Evolutionary conservation across 2,888 invertebrate species (phyloP).

Genomic region (Tetragonula carbonaria): DNA sequence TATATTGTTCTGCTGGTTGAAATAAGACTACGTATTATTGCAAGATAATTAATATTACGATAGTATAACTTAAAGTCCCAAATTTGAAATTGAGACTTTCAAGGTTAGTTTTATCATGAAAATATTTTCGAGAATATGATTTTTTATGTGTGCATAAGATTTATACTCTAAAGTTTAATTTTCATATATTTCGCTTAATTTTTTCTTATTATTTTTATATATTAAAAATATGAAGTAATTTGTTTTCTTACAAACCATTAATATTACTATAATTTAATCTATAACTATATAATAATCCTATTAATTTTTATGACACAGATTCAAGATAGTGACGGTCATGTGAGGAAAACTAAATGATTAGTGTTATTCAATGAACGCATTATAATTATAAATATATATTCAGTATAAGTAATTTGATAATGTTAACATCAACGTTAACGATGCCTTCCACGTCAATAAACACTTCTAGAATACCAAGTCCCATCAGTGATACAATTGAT

Average conservation of each 20-base stretch:
- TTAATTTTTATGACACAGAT: slow-evolving; percentile 21
- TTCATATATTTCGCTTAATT: background rate
- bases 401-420: slow-evolving; percentile 26
- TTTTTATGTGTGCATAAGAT: slow-evolving; percentile 1
- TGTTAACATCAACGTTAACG: slow-evolving; percentile 52
- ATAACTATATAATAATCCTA: slow-evolving; percentile 8
- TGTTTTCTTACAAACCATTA: background rate
- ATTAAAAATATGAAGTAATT: slow-evolving; percentile 1
- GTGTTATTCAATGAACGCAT: slow-evolving; percentile 1
- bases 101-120: slow-evolving; percentile 42
- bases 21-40: background rate
- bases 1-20: slow-evolving; percentile 2
- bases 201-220: background rate
- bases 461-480: slow-evolving; percentile 75
- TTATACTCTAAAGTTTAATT: background rate
- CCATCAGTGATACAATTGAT: slow-evolving; percentile 84
- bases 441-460: slow-evolving; percentile 62
- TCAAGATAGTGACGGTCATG: background rate
- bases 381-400: slow-evolving; percentile 18
- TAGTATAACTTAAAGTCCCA: background rate
- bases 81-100: background rate
- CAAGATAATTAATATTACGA: slow-evolving; percentile 14
- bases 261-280: background rate
- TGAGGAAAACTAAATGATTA: slow-evolving; percentile 4
- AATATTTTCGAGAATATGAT: background rate